Evolutionary conservation across 1,140 invertebrate genomes (phyloP), one percentile per base, ranked within the genome.

Genomic region (Sycobia sp.): DNA sequence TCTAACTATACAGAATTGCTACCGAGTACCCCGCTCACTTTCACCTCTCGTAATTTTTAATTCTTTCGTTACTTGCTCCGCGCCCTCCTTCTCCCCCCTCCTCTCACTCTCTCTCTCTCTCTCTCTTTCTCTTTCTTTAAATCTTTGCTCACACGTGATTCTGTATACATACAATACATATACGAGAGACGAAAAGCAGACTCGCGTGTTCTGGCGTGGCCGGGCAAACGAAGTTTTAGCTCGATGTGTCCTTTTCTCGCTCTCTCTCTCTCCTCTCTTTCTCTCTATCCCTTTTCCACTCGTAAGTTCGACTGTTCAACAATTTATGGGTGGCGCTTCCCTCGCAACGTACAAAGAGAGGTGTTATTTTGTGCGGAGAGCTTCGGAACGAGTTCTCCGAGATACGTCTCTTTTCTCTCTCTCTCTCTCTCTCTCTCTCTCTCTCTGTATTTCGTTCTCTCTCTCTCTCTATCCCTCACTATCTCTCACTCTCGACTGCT

Each of bases 291-390:
- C n/a, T n/a, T 22, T 75, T 76, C 73, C 66, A 67, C 69, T 69
- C n/a, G n/a, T n/a, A n/a, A n/a, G n/a, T n/a, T n/a, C n/a, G n/a
- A n/a, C n/a, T n/a, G n/a, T n/a, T n/a, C 65, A 72, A 71, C 76
- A 76, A 79, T 79, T 80, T 80, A 80, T 80, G 75, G 77, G 70
- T 78, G 78, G 78, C 78, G 77, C 78, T 79, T 78, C 75, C n/a
- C n/a, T 70, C 66, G 39, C 57, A 58, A 60, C 55, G 57, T 67
- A 69, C 69, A 71, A 71, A 70, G 67, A 68, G 66, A 71, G 68
- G 70, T 73, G 70, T 69, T 71, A 72, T 71, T 73, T 74, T 63
- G 69, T 68, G 63, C 18, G 54, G 39, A 51, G n/a, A n/a, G 18
- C 50, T 67, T 65, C 56, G 58, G 62, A 64, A 71, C 66, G 69